These are phyloP conservation scores for Aurelia aurita DNA, from an alignment of 30 jellyfish, hydroid and myxozoan genomes.

Conservation along the genomic window DNA sequence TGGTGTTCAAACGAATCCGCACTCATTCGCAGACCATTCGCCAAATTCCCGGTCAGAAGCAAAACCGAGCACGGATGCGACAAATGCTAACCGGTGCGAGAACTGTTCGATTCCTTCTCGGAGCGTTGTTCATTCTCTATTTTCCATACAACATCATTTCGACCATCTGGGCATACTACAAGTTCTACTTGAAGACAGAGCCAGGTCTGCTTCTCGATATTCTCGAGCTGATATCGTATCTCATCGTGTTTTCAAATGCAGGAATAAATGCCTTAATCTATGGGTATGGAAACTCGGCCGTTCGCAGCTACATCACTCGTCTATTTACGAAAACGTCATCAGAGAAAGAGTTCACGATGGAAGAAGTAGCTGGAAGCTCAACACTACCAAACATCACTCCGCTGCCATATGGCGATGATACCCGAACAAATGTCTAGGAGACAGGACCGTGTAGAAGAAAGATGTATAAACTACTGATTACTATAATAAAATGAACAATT, in stretches of 20 bases:
- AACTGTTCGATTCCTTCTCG: slow-evolving; percentile 26
- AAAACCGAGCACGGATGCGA: background rate
- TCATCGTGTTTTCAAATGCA: slow-evolving; percentile 19
- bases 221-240: slow-evolving; percentile 3
- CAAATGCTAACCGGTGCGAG: slow-evolving; percentile 23
- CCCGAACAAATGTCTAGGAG: no score
- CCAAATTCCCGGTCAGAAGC: background rate
- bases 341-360: background rate
- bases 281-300: slow-evolving; percentile 32
- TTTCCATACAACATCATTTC: slow-evolving; percentile 31
- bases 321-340: background rate
- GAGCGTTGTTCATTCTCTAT: slow-evolving; percentile 7
- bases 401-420: background rate
- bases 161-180: slow-evolving; percentile 33
- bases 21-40: slow-evolving; percentile 12
- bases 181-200: slow-evolving; percentile 9
- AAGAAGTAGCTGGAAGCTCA: slow-evolving; percentile 1
- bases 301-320: slow-evolving; percentile 15
- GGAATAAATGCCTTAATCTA: slow-evolving; percentile 36
- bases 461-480: no score
- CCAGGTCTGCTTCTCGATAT: slow-evolving; percentile 20
- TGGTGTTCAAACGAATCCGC: slow-evolving; percentile 17
- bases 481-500: no score
- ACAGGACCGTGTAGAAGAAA: no score
- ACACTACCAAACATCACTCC: background rate